Evolutionary conservation across 1,140 invertebrate species (phyloP), one percentile per base, ranked within the genome.

Genomic region (Chymomyza costata): DNA sequence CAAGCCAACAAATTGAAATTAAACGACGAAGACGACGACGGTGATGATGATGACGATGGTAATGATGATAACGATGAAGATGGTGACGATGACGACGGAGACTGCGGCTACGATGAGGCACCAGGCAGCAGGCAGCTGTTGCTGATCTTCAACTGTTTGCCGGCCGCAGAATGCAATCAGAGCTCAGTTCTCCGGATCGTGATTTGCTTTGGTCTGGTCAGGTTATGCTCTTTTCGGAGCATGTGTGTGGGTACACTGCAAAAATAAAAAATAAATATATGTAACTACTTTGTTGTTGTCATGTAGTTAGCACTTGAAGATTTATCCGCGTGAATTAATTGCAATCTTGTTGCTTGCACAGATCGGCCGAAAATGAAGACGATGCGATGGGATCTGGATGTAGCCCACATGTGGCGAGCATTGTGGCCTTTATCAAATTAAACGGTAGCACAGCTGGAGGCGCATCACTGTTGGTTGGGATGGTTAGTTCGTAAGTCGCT

Each of bases 281-380:
- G 73, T 65, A 71, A 70, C 65, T 78, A 84, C 82, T 84, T 84
- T 84, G 82, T 84, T 84, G 82, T 84, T 84, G 82, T 84, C 82
- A 84, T 84, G 82, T 84, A 84, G 82, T 84, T 84, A 84, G 82
- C 82, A 84, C 82, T 84, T 84, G 59, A 81, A 84, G 82, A 84
- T 84, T 84, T 84, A 84, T 84, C 82, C 82, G 76, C 69, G 82
- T 65, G 61, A 84, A 84, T 84, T 84, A 84, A 84, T 84, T 84
- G 82, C 78, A 65, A 82, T 80, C 82, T 81, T 71, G 82, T 84
- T 83, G 43, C 47, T 28, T 34, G 73, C 56, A 52, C 46, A 70
- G 62, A 65, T 62, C 47, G 16, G 15, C 15, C 46, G 41, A 32
- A 63, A 58, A 58, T 63, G 60, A 58, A 63, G 54, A 58, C 28